Conservation (phyloP, 2,797 vertebrate species). For the Hydrolagus colliei region DNA sequence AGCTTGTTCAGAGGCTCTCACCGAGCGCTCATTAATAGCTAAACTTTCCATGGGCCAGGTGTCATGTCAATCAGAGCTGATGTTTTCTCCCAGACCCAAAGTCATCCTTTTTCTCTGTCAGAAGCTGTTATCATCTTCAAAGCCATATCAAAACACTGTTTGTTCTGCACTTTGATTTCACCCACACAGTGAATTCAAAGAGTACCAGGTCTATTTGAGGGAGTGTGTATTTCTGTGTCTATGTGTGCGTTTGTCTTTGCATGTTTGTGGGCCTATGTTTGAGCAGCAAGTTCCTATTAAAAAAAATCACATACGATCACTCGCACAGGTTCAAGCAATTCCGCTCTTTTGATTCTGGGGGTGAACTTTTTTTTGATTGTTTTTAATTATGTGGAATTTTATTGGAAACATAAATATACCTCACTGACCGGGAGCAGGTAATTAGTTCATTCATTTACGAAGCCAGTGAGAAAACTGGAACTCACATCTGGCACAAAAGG, state of each 20-base stretch:
- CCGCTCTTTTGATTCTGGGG: conserved; percentile 18
- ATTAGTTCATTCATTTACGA: conserved; percentile 19
- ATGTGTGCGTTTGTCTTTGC: conserved; percentile 68
- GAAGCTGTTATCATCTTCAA: conserved; percentile 82
- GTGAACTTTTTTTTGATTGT: background rate
- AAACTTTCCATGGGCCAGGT: conserved; percentile 63
- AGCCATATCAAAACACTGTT: conserved; percentile 80
- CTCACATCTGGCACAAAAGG: background rate
- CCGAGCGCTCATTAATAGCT: conserved; percentile 70
- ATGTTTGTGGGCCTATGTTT: conserved; percentile 67
- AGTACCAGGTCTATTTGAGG: conserved; percentile 68
- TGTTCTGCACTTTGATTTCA: conserved; percentile 88
- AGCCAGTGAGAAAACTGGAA: background rate
- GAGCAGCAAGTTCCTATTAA: conserved; percentile 64
- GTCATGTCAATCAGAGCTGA: conserved; percentile 65
- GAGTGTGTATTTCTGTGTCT: conserved; percentile 67
- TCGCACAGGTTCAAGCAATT: conserved; percentile 7
- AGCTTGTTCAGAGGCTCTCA: conserved; percentile 50
- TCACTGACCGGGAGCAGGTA: conserved; percentile 4
- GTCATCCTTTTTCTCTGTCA: conserved; percentile 64
- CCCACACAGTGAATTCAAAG: conserved; percentile 77
- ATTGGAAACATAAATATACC: conserved; percentile 11
- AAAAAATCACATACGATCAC: conserved; percentile 42
- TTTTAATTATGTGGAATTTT: conserved; percentile 4
- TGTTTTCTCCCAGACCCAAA: conserved; percentile 58